Conservation (phyloP, 2,797 vertebrate species). For the Platalea minor region DNA sequence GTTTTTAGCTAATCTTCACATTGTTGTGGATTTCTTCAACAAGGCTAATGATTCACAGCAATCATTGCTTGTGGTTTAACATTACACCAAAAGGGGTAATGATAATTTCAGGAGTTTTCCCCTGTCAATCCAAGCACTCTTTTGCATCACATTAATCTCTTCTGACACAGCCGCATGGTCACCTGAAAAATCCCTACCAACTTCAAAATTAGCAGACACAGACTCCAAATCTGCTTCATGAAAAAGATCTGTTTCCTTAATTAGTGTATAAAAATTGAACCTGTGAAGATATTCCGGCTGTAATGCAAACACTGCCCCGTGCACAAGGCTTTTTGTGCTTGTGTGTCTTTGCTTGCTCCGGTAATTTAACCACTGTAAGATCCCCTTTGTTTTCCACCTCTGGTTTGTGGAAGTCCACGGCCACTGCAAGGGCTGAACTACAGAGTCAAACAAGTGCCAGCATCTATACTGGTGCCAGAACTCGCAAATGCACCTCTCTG, state of each 20-base stretch:
- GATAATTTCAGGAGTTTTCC: neutral
- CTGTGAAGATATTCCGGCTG: neutral
- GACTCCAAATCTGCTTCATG: neutral
- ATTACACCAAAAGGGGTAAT: neutral
- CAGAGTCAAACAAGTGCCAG: neutral
- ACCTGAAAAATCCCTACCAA: neutral
- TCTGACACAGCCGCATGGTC: neutral
- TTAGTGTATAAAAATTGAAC: neutral
- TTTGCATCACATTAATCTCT: neutral
- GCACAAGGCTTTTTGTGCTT: neutral
- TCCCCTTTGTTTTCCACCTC: accelerated
- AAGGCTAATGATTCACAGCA: neutral
- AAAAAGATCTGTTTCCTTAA: neutral
- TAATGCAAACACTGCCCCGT: neutral
- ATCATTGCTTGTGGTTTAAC: neutral
- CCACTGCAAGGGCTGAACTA: neutral
- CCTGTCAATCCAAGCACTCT: neutral
- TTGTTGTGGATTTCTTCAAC: neutral
- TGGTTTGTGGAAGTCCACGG: neutral
- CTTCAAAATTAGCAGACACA: neutral
- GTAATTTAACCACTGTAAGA: neutral
- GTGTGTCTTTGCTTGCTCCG: neutral
- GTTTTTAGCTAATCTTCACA: neutral
- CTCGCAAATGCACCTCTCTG: neutral
- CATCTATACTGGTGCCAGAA: neutral